Base-by-base conservation (phyloP, 2,113 vertebrate genomes). In the Syrrhaptes paradoxus region DNA sequence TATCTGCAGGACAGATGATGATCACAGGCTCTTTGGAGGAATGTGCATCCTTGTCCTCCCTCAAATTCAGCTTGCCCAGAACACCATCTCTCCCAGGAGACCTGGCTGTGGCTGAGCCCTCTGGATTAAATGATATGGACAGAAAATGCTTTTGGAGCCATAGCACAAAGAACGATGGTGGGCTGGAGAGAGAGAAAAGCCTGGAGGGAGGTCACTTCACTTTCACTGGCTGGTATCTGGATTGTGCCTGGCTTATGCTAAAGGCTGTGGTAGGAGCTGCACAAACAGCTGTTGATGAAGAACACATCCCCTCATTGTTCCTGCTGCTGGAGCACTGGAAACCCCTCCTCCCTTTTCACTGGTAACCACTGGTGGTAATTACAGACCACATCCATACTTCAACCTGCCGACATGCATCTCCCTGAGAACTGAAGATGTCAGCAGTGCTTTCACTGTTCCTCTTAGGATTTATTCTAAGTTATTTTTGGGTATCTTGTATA, bases 401-500 rank as follows among this genome's bases (percentile, higher is more conserved):
- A 63, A 67, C 73, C 71, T 36, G 75, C 85, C 96, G 94, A 95
- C 92, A 94, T 45, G 84, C 84, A 92, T 85, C 89, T 96, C 9
- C 11, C 77, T 89, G 89, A 93, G 83, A 93, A 89, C 85, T 89
- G 94, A 96, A 89, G 94, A 94, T 95, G 94, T 96, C 93, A 95
- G 96, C 93, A 94, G 77, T 84, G 93, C 77, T 95, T 93, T 90
- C 73, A 61, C 87, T 93, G 84, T 71, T 96, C 86, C 93, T 92
- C 80, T 92, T 71, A 92, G 95, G 96, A 95, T 96, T 96, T 97
- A 95, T 95, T 95, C 93, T 92, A 93, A 93, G 95, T 97, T 97
- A 97, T 97, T 97, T 97, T 96, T 75, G 96, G 91, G 49, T 95
- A 96, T 96, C 96, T 97, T 97, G 96, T 97, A 96, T 97, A 96